Percentiles rank a stretch among this genome's conserved stretches.
Conservation (phyloP, 92 coral and sea anemone species). For the Paragorgia papillata region DNA sequence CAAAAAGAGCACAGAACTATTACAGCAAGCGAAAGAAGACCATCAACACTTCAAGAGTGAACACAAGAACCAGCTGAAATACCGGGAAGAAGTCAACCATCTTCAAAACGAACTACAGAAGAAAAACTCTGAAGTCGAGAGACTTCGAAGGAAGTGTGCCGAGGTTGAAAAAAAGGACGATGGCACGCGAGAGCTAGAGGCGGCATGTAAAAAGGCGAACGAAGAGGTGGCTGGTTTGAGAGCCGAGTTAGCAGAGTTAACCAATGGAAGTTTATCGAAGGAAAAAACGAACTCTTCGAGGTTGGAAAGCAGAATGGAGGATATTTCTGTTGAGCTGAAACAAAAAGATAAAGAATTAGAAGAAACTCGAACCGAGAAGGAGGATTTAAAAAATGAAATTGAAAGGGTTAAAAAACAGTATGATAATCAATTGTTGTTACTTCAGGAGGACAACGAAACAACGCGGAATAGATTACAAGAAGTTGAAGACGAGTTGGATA, state of each 20-base stretch:
- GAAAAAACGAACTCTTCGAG: constrained; percentile 16
- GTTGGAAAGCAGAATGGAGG: constrained; percentile 25
- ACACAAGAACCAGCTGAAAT: constrained; percentile 34
- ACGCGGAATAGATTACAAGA: constrained; percentile 40
- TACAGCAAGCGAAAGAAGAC: constrained; percentile 73
- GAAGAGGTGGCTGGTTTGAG: constrained; percentile 62
- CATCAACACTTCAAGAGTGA: constrained; percentile 26
- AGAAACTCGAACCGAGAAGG: constrained; percentile 21
- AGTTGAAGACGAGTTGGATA: constrained; percentile 14
- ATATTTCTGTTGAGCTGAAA: constrained; percentile 12
- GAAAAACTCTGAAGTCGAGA: constrained; percentile 43
- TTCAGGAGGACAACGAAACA: constrained; percentile 54
- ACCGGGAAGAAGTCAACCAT: constrained; percentile 42
- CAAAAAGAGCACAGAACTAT: constrained; percentile 65
- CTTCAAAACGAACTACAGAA: constrained; percentile 53
- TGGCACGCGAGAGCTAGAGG: constrained; percentile 53
- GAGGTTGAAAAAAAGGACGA: constrained; percentile 56
- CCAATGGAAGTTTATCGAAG: constrained; percentile 2
- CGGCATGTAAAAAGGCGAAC: constrained; percentile 46
- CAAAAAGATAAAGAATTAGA: constrained; percentile 36
- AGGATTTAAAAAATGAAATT: constrained; percentile 46
- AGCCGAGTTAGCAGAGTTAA: constrained; percentile 33
- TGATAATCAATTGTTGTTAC: constrained; percentile 45
- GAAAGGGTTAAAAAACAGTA: constrained; percentile 29
- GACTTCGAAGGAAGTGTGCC: constrained; percentile 42